phyloP scores from a whole-genome alignment of 2,113 vertebrate species.

The Trachemys scripta region DNA sequence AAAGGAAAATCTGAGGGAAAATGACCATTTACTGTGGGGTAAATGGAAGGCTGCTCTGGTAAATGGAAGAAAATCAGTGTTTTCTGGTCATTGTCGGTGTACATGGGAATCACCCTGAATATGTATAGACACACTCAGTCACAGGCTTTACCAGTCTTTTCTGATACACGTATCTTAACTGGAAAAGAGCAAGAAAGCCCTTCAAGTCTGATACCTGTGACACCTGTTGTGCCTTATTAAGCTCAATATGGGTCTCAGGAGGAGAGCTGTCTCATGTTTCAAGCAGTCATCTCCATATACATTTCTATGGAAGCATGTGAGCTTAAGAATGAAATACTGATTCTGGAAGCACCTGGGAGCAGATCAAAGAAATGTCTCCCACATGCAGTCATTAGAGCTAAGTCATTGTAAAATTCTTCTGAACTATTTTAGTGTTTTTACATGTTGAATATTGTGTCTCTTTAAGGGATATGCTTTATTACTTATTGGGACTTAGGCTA shows the following conservation, averaged over 20 bases:
- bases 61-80: background rate
- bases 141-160: background rate
- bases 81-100: background rate
- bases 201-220: background rate
- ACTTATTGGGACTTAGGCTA: slow-evolving; percentile 7
- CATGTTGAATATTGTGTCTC: background rate
- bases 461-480: slow-evolving; percentile 1
- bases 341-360: background rate
- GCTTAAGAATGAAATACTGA: background rate
- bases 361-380: background rate
- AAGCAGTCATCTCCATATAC: background rate
- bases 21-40: background rate
- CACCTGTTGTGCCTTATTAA: slow-evolving; percentile 46
- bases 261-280: slow-evolving; percentile 52
- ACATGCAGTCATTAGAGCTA: background rate
- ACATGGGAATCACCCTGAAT: background rate
- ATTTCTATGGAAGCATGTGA: background rate
- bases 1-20: background rate
- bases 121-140: background rate
- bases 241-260: slow-evolving; percentile 1
- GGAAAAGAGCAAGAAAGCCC: background rate
- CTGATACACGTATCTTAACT: background rate
- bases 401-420: background rate
- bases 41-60: slow-evolving; percentile 1
- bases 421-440: background rate